These are phyloP conservation scores for Nomada fucata DNA, from an alignment of 2,888 invertebrate species.

Conservation along the genomic window DNA sequence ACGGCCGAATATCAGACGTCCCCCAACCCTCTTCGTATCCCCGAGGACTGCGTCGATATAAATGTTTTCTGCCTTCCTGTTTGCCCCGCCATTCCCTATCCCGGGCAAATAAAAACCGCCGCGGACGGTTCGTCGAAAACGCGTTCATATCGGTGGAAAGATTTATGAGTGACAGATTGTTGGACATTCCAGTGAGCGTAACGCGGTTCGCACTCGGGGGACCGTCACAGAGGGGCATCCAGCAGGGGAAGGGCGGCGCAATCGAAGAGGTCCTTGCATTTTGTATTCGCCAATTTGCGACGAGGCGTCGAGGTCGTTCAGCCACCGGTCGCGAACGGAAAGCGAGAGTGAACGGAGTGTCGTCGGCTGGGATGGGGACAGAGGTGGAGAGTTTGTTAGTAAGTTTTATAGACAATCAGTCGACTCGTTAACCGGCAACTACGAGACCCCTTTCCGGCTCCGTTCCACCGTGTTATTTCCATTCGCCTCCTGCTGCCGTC, in stretches of 20 bases:
- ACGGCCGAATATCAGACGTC: constrained; percentile 22
- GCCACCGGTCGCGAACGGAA: constrained; percentile 52
- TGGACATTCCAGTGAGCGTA: no score
- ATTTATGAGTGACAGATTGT: not conserved
- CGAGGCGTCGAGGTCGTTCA: constrained; percentile 62
- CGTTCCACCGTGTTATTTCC: constrained; percentile 75
- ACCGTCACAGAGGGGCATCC: constrained; percentile 2
- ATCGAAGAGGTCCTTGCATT: constrained; percentile 68
- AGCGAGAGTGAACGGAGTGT: constrained; percentile 28
- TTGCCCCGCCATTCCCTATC: constrained; percentile 16
- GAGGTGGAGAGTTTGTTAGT: constrained; percentile 75
- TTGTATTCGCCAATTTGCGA: constrained; percentile 77
- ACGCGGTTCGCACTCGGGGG: not conserved
- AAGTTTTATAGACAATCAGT: constrained; percentile 80
- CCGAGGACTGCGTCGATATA: constrained; percentile 10
- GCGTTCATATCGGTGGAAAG: not conserved
- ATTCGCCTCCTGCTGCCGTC: constrained; percentile 59
- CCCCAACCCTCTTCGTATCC: not conserved
- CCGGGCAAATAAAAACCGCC: not conserved
- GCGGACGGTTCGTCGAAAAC: not conserved
- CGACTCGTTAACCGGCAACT: constrained; percentile 79
- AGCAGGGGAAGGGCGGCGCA: constrained; percentile 22
- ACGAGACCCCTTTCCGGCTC: constrained; percentile 68
- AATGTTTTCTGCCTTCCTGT: constrained; percentile 29
- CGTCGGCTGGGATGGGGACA: constrained; percentile 3